These are phyloP conservation scores for Gymnoscopelus microlampas DNA, from an alignment of 2,797 vertebrate species.

Conservation along the genomic window DNA sequence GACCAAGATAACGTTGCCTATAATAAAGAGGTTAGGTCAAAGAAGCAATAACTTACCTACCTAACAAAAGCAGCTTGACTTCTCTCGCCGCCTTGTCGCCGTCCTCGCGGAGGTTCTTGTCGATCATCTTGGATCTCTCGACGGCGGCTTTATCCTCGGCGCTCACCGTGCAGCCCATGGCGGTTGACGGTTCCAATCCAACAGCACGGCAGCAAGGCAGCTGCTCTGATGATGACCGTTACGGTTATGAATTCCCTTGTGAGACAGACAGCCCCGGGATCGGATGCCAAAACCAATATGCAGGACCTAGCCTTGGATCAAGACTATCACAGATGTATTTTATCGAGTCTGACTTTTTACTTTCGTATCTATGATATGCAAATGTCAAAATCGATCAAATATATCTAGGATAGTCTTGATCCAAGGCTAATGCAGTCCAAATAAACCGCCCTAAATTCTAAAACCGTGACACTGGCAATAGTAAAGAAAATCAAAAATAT, in stretches of 20 bases:
- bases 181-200: slow-evolving; percentile 53
- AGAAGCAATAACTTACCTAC: slow-evolving; percentile 71
- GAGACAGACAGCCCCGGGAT: neutral
- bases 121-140: slow-evolving; percentile 97
- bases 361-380: no score
- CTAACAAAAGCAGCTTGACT: slow-evolving; percentile 94
- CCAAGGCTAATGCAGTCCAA: slow-evolving; percentile 2
- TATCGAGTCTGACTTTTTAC: no score
- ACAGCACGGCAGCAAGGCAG: slow-evolving; percentile 15
- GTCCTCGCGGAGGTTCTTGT: slow-evolving; percentile 96
- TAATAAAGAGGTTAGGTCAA: no score
- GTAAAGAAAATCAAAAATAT: neutral
- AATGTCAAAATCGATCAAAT: no score
- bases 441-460: slow-evolving; percentile 3
- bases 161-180: slow-evolving; percentile 97
- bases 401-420: no score
- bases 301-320: neutral
- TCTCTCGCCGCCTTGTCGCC: slow-evolving; percentile 97
- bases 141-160: slow-evolving; percentile 96
- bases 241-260: slow-evolving; percentile 1
- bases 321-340: no score
- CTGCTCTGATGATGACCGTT: slow-evolving; percentile 4
- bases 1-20: no score
- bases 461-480: neutral
- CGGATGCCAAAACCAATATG: slow-evolving; percentile 21